Base-by-base conservation (phyloP, 2,113 vertebrate species). In the Malurus alboscapulatus region DNA sequence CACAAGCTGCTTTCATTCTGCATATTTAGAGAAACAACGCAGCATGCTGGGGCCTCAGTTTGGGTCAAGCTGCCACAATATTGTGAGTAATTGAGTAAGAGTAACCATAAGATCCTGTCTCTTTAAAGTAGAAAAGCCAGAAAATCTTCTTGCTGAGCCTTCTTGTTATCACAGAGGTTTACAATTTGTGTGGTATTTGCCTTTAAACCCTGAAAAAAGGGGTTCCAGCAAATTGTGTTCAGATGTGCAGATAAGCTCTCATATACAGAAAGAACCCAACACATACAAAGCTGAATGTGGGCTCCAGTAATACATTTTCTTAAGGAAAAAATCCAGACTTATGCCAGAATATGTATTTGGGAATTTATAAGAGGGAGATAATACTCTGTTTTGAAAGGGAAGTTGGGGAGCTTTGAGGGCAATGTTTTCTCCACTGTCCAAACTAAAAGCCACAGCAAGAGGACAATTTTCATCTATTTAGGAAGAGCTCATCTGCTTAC, bases 111-210 rank as follows among this genome's bases (percentile, higher is more conserved):
- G 18, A 75, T 85, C 14, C 40, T 68, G 48, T 72, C 61, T 90
- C 82, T 89, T 89, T 82, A 44, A 85, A 87, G 67, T 17, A 67
- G 40, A 82, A 94, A 81, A 87, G 12, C 29, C 30, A 75, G 48
- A 82, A 84, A 92, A 85, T 75, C 32, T 10, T 87, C 57, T 87
- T 68, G 61, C 74, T 63, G 69, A 90, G 51, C 26, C 55, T 71
- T 91, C 57, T 90, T 84, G 24, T 74, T 89, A 55, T 68, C 74
- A 48, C 48, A 93, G 67, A 85, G 66, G 24, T 51, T 95, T 85
- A 72, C 29, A 75, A 51, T 79, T 90, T 51, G 16, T 71, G 34
- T 9, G 11, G 20, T 78, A 38, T 90, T 92, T 91, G 32, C 61
- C 87, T 92, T 92, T 67, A 68, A 55, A 89, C 47, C 38, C 61